A percentile compares a stretch with the other conserved stretches of the same genome.
These are phyloP conservation scores for Romanomermis culicivorax DNA, from an alignment of 2,888 invertebrate genomes.

Conservation along the genomic window DNA sequence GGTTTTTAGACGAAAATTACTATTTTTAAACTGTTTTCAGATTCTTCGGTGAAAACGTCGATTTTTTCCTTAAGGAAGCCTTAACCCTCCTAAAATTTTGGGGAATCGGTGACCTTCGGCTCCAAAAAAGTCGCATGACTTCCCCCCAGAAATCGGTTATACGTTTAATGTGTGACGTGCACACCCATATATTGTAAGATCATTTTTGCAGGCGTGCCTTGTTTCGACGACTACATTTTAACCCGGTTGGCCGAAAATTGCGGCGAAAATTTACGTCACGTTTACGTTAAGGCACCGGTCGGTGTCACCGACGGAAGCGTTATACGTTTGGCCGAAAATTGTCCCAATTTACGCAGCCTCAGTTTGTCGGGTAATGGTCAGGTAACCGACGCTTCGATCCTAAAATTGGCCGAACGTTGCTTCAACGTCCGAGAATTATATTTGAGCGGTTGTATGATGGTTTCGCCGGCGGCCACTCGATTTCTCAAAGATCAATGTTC, in stretches of 20 bases:
- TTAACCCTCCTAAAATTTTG: too few species aligned
- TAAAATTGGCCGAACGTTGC: not conserved
- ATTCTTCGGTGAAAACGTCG: too few species aligned
- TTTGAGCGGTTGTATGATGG: conserved; percentile 2
- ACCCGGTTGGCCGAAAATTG: not conserved
- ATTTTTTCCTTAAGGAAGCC: too few species aligned
- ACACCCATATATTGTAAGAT: too few species aligned
- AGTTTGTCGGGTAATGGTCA: not conserved
- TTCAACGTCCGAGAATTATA: not conserved
- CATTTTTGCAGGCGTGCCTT: not conserved
- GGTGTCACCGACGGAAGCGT: not conserved
- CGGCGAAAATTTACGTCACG: not conserved
- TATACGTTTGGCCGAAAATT: not conserved
- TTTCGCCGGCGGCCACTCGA: not conserved
- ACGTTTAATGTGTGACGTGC: too few species aligned
- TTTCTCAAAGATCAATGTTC: not conserved
- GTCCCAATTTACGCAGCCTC: not conserved
- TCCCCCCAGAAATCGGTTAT: too few species aligned
- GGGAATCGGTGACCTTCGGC: too few species aligned
- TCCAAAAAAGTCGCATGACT: too few species aligned
- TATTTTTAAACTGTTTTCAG: too few species aligned
- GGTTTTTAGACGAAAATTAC: too few species aligned
- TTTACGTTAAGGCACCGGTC: not conserved
- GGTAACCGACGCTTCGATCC: not conserved
- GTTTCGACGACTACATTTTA: not conserved